These are phyloP conservation scores for Anas bernieri DNA, from an alignment of 2,797 vertebrate species.

Conservation along the genomic window DNA sequence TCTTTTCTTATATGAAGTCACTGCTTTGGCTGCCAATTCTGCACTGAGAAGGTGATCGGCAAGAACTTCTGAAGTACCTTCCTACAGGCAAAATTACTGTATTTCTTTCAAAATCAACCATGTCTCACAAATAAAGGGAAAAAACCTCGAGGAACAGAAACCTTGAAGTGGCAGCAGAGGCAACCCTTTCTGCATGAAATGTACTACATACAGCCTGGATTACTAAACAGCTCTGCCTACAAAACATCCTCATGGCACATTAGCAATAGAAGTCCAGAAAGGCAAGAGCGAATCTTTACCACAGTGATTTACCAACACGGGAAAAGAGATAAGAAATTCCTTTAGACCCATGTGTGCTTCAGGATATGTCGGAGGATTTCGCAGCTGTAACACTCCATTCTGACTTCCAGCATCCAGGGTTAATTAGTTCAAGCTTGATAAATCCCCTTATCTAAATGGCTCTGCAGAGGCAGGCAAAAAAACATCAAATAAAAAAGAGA, in stretches of 20 bases:
- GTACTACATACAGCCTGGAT: accelerated
- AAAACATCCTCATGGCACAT: not conserved
- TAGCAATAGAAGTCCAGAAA: not conserved
- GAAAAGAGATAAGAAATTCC: constrained; percentile 28
- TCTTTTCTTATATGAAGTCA: not conserved
- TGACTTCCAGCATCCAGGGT: constrained; percentile 45
- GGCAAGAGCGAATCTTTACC: not conserved
- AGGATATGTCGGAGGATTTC: constrained; percentile 20
- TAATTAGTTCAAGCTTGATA: constrained; percentile 69
- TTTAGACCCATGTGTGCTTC: not conserved
- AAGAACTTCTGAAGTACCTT: constrained; percentile 2
- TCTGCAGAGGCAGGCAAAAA: constrained; percentile 48
- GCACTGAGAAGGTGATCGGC: not conserved
- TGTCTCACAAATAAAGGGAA: not conserved
- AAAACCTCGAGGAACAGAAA: not conserved
- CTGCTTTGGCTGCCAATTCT: not conserved
- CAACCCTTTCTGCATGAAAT: not conserved
- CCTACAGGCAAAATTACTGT: not conserved
- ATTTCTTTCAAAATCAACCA: not conserved
- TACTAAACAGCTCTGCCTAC: not conserved
- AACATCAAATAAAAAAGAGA: constrained; percentile 53
- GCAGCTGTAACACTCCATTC: constrained; percentile 36
- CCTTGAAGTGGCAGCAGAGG: not conserved
- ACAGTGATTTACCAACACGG: not conserved
- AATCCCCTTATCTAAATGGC: constrained; percentile 64